Evolutionary conservation across 2,113 vertebrate genomes (phyloP).

Genomic region (Epinephelus fuscoguttatus): DNA sequence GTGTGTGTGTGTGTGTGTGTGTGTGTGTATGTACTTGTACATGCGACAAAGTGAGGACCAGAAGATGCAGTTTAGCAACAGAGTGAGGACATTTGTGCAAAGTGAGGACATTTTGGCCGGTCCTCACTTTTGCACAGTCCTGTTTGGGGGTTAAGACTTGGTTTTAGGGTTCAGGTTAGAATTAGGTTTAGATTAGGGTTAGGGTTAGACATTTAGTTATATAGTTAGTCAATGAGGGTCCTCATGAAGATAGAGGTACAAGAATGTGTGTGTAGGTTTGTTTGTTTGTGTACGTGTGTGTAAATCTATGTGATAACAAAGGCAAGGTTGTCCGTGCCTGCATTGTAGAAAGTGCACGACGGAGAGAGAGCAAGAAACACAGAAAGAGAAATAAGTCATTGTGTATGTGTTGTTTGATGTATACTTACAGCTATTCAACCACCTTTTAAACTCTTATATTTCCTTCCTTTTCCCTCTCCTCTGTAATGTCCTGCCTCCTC

Average conservation of each 20-base stretch:
- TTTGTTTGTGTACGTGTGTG: neutral
- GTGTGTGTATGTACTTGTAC: conserved; percentile 8
- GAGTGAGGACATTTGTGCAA: too few relatives aligned
- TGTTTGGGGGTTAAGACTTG: too few relatives aligned
- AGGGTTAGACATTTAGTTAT: too few relatives aligned
- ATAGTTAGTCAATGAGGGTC: too few relatives aligned
- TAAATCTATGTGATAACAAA: neutral
- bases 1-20: conserved; percentile 4
- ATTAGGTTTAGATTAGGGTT: too few relatives aligned
- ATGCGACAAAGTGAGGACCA: too few relatives aligned
- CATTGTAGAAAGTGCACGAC: neutral
- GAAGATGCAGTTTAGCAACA: too few relatives aligned
- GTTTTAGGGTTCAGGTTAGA: too few relatives aligned
- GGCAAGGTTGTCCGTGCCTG: neutral
- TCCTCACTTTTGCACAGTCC: too few relatives aligned
- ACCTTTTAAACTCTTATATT: neutral
- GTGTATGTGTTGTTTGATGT: neutral
- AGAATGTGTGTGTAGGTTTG: neutral
- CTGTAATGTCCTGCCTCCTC: neutral
- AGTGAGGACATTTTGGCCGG: too few relatives aligned
- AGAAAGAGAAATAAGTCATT: neutral
- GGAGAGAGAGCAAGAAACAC: neutral
- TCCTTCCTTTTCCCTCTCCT: neutral
- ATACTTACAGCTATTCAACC: neutral
- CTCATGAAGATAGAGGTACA: too few relatives aligned